phyloP scores from a whole-genome alignment of 2,888 invertebrate species.

The Eledone cirrhosa region DNA sequence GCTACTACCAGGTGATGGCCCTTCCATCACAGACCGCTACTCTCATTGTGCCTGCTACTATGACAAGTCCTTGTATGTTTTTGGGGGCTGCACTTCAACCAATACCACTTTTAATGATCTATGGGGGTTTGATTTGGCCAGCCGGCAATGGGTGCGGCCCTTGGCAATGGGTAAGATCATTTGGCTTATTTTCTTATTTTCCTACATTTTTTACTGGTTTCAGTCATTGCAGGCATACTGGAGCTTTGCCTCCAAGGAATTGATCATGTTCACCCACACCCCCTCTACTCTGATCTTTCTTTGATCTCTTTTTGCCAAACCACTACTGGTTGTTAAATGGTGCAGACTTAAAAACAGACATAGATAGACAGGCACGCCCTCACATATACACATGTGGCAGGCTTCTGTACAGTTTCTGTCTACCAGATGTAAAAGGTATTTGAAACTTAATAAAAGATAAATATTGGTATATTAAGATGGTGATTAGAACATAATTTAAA shows the following conservation, averaged over 20 bases:
- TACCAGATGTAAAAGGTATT: too few relatives aligned
- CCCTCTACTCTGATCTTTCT: not conserved
- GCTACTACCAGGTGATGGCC: slow-evolving; percentile 67
- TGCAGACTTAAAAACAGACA: too few relatives aligned
- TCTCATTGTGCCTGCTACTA: slow-evolving; percentile 84
- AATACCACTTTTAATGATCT: slow-evolving; percentile 96
- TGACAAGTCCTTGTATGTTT: slow-evolving; percentile 78
- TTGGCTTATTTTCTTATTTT: not conserved
- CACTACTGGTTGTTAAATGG: too few relatives aligned
- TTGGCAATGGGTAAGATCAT: slow-evolving; percentile 61
- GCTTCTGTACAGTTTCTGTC: too few relatives aligned
- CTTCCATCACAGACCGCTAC: slow-evolving; percentile 88
- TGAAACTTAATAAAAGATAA: too few relatives aligned
- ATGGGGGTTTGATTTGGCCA: slow-evolving; percentile 90
- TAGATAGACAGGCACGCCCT: too few relatives aligned
- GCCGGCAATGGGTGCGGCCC: slow-evolving; percentile 79
- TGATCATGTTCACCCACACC: too few relatives aligned
- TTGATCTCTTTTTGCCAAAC: not conserved
- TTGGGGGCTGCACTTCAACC: slow-evolving; percentile 94
- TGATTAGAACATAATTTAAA: too few relatives aligned
- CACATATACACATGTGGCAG: too few relatives aligned
- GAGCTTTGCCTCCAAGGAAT: too few relatives aligned
- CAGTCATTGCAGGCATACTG: too few relatives aligned
- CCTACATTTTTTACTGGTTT: not conserved
- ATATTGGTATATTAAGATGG: too few relatives aligned